Base-by-base conservation (phyloP, 2,797 vertebrate species). In the Peromyscus aztecus region DNA sequence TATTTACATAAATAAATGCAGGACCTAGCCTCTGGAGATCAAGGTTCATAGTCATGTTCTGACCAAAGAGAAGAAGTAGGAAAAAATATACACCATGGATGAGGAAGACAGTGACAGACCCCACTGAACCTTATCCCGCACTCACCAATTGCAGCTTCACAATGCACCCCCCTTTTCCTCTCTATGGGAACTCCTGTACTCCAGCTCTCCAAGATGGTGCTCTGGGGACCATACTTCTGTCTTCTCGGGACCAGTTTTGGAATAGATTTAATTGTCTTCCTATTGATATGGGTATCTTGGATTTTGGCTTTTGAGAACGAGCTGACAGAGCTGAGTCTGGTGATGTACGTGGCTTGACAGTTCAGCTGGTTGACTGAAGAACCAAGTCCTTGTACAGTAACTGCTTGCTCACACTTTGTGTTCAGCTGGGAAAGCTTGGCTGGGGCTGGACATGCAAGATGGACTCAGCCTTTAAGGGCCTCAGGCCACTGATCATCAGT, bases 341-440 rank as follows among this genome's bases (percentile, higher is more conserved):
- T 31, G 24, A 85, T 29, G 21, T 17, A 2, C 46, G 37, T 43
- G 17, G 55, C 11, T 7, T 24, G 75, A 43, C n/a, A 27, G 83
- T 17, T 63, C 6, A 46, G 34, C 84, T 19, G 3, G 13, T 1
- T 4, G 52, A 37, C 9, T 7, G 4, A 75, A 27, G 52, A 61
- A 34, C 69, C 34, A 10, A 11, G 43, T 65, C 7, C 31, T 27
- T 0, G 0, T 14, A 12, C n/a, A 27, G 24, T 13, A 23, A 52
- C 89, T 4, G 57, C 17, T 75, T 11, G 3, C 34, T 6, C 24
- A 23, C 12, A 37, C 57, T 43, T 65, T 37, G 55, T 17, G 12
- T 59, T 92, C 82, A 24, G 4, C 29, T 37, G 21, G 37, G 61
- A 40, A 12, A 55, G 14, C 21, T 59, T 43, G 23, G 57, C 46